phyloP scores from a whole-genome alignment of 2,888 invertebrate genomes.

The Eledone cirrhosa region DNA sequence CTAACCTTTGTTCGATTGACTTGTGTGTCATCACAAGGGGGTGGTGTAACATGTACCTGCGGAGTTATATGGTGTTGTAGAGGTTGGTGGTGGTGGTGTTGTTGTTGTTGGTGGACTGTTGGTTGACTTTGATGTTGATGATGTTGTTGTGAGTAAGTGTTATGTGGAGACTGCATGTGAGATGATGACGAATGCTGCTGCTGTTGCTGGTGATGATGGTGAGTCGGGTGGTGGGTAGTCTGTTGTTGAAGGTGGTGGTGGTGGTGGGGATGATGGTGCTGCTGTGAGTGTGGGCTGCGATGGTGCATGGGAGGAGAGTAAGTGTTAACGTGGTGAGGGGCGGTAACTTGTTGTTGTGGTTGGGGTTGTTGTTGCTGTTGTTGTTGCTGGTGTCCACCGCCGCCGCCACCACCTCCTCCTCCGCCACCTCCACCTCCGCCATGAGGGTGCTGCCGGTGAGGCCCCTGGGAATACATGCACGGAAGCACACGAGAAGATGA shows the following conservation, averaged over 20 bases:
- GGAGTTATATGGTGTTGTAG: slow-evolving; percentile 24
- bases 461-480: slow-evolving; percentile 21
- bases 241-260: no score
- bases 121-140: slow-evolving; percentile 7
- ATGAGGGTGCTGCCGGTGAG: slow-evolving; percentile 18
- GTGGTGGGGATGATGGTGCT: slow-evolving; percentile 14
- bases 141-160: not conserved
- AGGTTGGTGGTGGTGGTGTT: not conserved
- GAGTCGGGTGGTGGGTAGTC: no score
- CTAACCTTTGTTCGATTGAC: slow-evolving; percentile 25
- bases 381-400: not conserved
- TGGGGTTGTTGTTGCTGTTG: not conserved
- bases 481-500: slow-evolving; percentile 11
- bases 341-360: not conserved
- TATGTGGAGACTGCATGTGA: not conserved
- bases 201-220: no score
- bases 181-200: no score
- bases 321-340: not conserved
- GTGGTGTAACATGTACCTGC: slow-evolving; percentile 24
- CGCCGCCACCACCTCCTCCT: not conserved
- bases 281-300: slow-evolving; percentile 14
- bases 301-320: slow-evolving; percentile 17
- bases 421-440: not conserved
- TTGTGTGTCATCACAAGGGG: slow-evolving; percentile 23
- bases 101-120: slow-evolving; percentile 1